These are phyloP conservation scores for Actinia tenebrosa DNA, from an alignment of 64 coral and sea anemone species.

Conservation along the genomic window DNA sequence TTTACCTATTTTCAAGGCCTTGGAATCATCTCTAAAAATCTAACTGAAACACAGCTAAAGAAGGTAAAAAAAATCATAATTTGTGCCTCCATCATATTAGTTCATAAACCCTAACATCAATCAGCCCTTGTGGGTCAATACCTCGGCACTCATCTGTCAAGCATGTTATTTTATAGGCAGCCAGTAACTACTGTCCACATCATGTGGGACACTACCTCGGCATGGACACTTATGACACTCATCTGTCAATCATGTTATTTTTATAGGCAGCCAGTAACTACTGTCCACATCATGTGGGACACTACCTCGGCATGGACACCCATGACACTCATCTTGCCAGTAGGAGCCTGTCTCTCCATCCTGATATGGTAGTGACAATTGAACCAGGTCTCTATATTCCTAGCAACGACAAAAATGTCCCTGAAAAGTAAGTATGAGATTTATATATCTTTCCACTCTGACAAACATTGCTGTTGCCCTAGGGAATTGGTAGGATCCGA, in stretches of 20 bases:
- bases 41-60: constrained; percentile 34
- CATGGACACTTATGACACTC: constrained; percentile 94
- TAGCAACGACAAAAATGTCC: constrained; percentile 52
- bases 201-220: constrained; percentile 89
- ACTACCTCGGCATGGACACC: constrained; percentile 95
- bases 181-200: constrained; percentile 76
- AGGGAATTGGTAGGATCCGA: too few relatives aligned
- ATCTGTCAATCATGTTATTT: constrained; percentile 18
- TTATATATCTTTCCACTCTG: too few relatives aligned
- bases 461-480: too few relatives aligned
- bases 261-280: constrained; percentile 53
- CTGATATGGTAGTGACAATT: constrained; percentile 82
- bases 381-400: constrained; percentile 94
- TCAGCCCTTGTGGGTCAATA: constrained; percentile 86
- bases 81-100: constrained; percentile 82
- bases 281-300: constrained; percentile 89
- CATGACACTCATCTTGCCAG: constrained; percentile 90
- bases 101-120: constrained; percentile 38
- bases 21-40: constrained; percentile 27
- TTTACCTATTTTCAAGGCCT: not conserved
- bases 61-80: constrained; percentile 40
- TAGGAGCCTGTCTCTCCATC: constrained; percentile 64
- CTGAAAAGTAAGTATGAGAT: constrained; percentile 47
- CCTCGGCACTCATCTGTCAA: constrained; percentile 62
- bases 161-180: constrained; percentile 34